Base-by-base conservation (phyloP, 2,113 vertebrate genomes). In the Arvicanthis niloticus region DNA sequence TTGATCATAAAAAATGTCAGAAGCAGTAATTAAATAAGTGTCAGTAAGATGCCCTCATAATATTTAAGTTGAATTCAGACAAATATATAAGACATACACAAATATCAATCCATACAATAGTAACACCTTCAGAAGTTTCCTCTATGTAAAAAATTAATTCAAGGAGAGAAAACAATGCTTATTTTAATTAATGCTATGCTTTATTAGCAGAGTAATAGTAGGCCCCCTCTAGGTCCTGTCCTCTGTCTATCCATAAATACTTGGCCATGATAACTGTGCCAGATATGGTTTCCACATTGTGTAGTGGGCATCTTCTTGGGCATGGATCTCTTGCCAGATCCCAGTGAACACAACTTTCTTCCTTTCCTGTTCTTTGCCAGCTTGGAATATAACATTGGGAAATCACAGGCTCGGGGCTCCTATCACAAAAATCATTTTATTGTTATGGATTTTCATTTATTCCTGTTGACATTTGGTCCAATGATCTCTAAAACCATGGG, bases 1-100 rank as follows among this genome's bases (percentile, higher is more conserved):
- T 94, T 17, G 85, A 94, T 26, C 56, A 95, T 15, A 81, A 68
- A 76, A 94, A 97, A 96, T 84, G 3, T 94, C 78, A 96, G 56
- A 92, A 92, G n/a, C 56, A 91, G 75, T 75, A 78, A 89, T 91
- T 60, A 92, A 95, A 91, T 75, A 91, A 76, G 89, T 65, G 34
- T 51, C 81, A 85, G 16, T 62, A 60, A 16, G 81, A 93, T 84
- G 42, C 22, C 34, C 19, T 84, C 62, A 68, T n/a, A 91, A 89
- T 86, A 88, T 75, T 91, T 78, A 96, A 97, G 45, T 26, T 48
- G 5, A 95, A 67, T 5, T 37, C 42, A 51, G 3, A 91, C 51
- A 93, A 90, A 80, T 6, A 29, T 70, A 70, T 80, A 67, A 34
- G 19, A 87, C 29, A 68, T 11, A 91, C 42, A 60, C 9, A 91